phyloP scores from a whole-genome alignment of 2,797 vertebrate genomes.

The Philypnodon macrostomus region DNA sequence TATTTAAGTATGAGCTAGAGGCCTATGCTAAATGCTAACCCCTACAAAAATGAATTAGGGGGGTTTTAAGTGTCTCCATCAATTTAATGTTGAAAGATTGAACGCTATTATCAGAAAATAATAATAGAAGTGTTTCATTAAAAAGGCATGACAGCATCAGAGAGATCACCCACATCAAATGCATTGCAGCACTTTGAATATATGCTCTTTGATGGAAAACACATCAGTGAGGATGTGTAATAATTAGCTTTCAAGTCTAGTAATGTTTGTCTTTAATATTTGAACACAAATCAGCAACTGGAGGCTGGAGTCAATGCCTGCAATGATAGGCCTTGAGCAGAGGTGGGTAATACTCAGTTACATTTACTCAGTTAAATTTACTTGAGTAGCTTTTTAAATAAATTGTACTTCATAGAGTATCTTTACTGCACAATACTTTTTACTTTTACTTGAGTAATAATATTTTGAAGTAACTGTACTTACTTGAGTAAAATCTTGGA shows the following conservation, averaged over 20 bases:
- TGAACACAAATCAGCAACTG: too few relatives aligned
- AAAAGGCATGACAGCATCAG: constrained; percentile 2
- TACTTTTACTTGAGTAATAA: too few relatives aligned
- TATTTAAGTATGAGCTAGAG: neutral
- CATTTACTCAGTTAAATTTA: too few relatives aligned
- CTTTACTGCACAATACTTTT: too few relatives aligned
- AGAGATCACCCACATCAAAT: constrained; percentile 35
- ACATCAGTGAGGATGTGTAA: neutral
- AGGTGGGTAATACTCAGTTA: too few relatives aligned
- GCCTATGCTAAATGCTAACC: neutral
- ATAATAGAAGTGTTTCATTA: neutral
- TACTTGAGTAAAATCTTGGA: too few relatives aligned
- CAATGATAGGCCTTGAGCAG: too few relatives aligned
- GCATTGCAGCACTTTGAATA: neutral
- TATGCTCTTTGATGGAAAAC: constrained; percentile 27
- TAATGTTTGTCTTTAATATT: too few relatives aligned
- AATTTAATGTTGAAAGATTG: neutral
- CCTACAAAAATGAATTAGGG: neutral
- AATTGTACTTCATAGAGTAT: too few relatives aligned
- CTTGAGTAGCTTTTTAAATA: too few relatives aligned
- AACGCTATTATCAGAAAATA: neutral
- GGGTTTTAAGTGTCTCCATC: neutral
- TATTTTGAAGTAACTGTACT: too few relatives aligned
- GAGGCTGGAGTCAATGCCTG: too few relatives aligned
- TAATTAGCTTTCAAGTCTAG: neutral